Evolutionary conservation across 2,797 vertebrate genomes (phyloP).

Genomic region (Hoplostethus mediterraneus): DNA sequence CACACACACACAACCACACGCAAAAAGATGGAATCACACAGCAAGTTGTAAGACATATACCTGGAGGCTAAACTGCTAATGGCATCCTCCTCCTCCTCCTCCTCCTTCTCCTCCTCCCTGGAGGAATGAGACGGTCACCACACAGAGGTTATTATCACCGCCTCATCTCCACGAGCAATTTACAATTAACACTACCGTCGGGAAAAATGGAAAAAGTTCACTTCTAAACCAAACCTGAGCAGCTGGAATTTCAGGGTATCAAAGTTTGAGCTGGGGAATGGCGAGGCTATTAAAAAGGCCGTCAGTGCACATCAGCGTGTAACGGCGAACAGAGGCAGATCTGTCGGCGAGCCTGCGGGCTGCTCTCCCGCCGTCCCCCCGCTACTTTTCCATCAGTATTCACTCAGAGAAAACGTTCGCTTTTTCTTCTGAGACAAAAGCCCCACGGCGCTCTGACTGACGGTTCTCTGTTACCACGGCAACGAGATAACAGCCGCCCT

Average conservation of each 20-base stretch:
- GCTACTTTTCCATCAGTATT: conserved; percentile 31
- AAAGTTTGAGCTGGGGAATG: conserved; percentile 33
- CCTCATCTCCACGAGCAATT: conserved; percentile 33
- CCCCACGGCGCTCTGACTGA: conserved; percentile 41
- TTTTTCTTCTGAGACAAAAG: conserved; percentile 29
- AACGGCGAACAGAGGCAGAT: conserved; percentile 40
- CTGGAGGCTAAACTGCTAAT: conserved; percentile 64
- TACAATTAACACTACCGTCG: conserved; percentile 3
- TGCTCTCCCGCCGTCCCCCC: too few relatives aligned
- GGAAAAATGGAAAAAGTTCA: conserved; percentile 19
- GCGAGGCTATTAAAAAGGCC: conserved; percentile 42
- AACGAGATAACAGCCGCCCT: conserved; percentile 21
- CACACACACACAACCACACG: conserved; percentile 1
- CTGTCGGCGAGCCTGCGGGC: conserved; percentile 9
- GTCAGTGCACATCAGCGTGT: conserved; percentile 11
- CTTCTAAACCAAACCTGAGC: conserved; percentile 17
- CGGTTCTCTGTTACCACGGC: conserved; percentile 34
- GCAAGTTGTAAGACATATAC: conserved; percentile 7
- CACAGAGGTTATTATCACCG: conserved; percentile 27
- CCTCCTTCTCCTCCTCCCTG: conserved; percentile 31
- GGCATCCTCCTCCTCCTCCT: conserved; percentile 37
- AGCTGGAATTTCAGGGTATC: conserved; percentile 25
- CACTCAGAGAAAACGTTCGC: conserved; percentile 20
- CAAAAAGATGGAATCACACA: not conserved
- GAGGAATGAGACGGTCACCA: conserved; percentile 20